These are phyloP conservation scores for Eucriotettix oculatus DNA, from an alignment of 2,888 invertebrate species.

Conservation along the genomic window DNA sequence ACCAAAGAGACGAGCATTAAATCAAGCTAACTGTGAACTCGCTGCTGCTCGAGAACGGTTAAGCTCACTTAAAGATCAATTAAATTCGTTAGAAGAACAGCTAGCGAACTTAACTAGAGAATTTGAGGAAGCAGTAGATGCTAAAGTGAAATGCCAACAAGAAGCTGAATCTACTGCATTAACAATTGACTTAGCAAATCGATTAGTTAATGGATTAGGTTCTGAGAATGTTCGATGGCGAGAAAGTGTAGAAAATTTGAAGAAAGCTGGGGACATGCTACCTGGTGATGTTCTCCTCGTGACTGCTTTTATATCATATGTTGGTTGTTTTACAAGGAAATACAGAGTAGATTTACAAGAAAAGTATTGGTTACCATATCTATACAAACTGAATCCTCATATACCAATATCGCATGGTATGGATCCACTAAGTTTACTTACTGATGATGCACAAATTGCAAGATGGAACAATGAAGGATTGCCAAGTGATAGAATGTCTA, in stretches of 20 bases:
- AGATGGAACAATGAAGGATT: conserved; percentile 88
- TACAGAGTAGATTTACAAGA: conserved; percentile 66
- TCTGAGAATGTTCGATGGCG: conserved; percentile 81
- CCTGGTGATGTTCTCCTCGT: conserved; percentile 81
- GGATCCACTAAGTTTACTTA: conserved; percentile 71
- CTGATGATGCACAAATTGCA: conserved; percentile 84
- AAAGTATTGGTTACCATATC: conserved; percentile 63
- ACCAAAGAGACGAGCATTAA: conserved; percentile 73
- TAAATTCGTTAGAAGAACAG: conserved; percentile 56
- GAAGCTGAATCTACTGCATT: conserved; percentile 81
- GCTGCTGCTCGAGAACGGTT: conserved; percentile 67
- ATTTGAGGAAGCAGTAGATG: conserved; percentile 71
- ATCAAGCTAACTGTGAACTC: conserved; percentile 70
- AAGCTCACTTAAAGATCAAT: conserved; percentile 47
- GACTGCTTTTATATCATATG: conserved; percentile 87
- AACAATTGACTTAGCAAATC: conserved; percentile 80
- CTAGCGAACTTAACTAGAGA: conserved; percentile 58
- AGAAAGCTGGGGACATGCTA: conserved; percentile 53
- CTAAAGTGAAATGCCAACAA: conserved; percentile 78
- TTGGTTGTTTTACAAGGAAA: conserved; percentile 78
- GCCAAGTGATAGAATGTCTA: conserved; percentile 84
- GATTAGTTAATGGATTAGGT: conserved; percentile 80
- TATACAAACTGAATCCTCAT: conserved; percentile 46
- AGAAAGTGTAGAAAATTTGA: conserved; percentile 44
- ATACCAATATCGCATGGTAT: conserved; percentile 65